These are phyloP conservation scores for Dipodomys stephensi DNA, from an alignment of 2,113 vertebrate genomes.

Conservation along the genomic window DNA sequence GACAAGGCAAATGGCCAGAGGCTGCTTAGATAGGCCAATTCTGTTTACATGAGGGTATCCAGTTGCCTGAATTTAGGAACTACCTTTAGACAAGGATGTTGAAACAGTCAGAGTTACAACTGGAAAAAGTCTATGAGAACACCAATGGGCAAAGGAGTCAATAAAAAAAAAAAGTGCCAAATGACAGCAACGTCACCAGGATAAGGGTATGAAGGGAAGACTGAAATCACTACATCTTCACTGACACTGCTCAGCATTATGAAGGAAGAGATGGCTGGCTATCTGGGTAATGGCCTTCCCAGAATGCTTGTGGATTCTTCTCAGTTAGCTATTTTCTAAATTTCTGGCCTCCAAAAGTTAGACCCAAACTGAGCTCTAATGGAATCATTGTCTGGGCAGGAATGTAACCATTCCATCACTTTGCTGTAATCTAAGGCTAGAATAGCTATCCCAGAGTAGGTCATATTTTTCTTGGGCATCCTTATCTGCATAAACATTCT, in stretches of 20 bases:
- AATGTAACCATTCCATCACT: neutral
- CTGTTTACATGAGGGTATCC: neutral
- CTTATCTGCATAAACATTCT: conserved; percentile 75
- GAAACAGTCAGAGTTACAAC: neutral
- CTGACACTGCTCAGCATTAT: neutral
- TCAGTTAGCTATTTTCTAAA: conserved; percentile 15
- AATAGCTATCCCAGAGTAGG: neutral
- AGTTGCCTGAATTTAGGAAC: neutral
- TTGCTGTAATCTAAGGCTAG: neutral
- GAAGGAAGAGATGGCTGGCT: neutral
- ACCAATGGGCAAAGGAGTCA: neutral
- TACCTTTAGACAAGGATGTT: neutral
- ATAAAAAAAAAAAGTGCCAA: neutral
- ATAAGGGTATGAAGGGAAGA: neutral
- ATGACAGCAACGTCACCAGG: neutral
- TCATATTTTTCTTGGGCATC: conserved; percentile 38
- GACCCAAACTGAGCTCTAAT: neutral
- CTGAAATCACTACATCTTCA: neutral
- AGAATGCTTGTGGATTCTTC: neutral
- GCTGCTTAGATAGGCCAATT: neutral
- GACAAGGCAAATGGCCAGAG: neutral
- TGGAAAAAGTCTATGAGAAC: neutral
- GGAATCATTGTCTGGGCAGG: neutral
- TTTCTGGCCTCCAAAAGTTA: conserved; percentile 1
- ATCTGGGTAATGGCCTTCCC: neutral